Conservation (phyloP, 1,140 invertebrate species). For the Holcopasites calliopsidis region DNA sequence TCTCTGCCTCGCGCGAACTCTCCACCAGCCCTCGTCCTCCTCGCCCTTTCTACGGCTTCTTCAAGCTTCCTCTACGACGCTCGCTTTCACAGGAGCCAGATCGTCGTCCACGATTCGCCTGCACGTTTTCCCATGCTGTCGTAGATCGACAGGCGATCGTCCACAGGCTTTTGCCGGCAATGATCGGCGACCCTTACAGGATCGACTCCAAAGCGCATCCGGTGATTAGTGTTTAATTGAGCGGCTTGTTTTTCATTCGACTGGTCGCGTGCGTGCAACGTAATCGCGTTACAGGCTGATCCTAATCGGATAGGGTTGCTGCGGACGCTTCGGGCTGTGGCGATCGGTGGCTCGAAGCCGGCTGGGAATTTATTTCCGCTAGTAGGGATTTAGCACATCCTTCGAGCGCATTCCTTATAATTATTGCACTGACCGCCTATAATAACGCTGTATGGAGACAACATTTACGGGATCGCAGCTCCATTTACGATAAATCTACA, state of each 20-base stretch:
- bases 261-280: constrained; percentile 3
- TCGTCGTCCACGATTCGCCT: constrained; percentile 71
- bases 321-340: background rate
- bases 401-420: too few relatives aligned
- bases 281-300: constrained; percentile 18
- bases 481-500: too few relatives aligned
- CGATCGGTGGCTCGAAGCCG: background rate
- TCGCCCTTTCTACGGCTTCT: background rate
- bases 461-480: too few relatives aligned
- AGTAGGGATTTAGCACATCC: background rate
- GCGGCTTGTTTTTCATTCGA: constrained; percentile 20
- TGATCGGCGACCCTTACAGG: background rate
- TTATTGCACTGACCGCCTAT: too few relatives aligned
- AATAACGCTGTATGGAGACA: too few relatives aligned
- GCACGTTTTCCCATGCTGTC: constrained; percentile 45
- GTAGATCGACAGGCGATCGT: constrained; percentile 20
- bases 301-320: constrained; percentile 29
- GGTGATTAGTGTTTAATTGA: constrained; percentile 35
- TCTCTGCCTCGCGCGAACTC: background rate
- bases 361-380: background rate
- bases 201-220: background rate
- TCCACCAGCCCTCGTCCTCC: too few relatives aligned
- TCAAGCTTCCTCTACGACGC: background rate
- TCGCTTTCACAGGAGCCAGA: constrained; percentile 60
- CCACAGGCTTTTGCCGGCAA: background rate